Conservation (phyloP, 2,797 vertebrate genomes). For the Betta splendens region DNA sequence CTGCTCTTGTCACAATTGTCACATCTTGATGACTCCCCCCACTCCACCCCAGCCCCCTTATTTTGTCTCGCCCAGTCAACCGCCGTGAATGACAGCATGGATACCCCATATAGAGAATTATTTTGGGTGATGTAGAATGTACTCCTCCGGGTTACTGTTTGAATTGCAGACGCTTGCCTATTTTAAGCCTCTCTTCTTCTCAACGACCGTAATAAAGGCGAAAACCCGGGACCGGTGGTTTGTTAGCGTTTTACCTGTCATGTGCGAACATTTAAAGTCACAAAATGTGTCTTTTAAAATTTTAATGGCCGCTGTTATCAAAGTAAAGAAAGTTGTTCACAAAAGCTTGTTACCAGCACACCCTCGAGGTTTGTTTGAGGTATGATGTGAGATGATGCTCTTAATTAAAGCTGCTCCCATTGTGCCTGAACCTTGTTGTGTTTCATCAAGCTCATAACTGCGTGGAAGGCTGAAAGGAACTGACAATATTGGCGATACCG, state of each 20-base stretch:
- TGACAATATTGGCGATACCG: constrained; percentile 65
- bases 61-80: constrained; percentile 77
- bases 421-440: constrained; percentile 64
- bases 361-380: constrained; percentile 68
- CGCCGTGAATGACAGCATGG: constrained; percentile 79
- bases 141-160: constrained; percentile 66
- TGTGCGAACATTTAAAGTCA: constrained; percentile 53
- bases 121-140: constrained; percentile 75
- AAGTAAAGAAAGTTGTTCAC: constrained; percentile 65
- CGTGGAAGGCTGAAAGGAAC: constrained; percentile 74
- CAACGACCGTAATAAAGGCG: constrained; percentile 39
- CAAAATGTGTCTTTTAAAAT: constrained; percentile 42
- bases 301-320: constrained; percentile 64
- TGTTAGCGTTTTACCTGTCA: constrained; percentile 38
- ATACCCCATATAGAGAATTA: constrained; percentile 79
- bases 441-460: constrained; percentile 60
- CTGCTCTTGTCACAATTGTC: constrained; percentile 99
- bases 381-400: constrained; percentile 71
- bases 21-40: constrained; percentile 92
- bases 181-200: constrained; percentile 22
- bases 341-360: constrained; percentile 65
- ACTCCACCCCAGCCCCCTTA: constrained; percentile 67
- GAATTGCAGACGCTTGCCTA: constrained; percentile 58
- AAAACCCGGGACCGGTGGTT: constrained; percentile 27
- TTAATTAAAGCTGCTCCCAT: constrained; percentile 79